Evolutionary conservation across 2,797 vertebrate genomes (phyloP), one percentile per base, ranked within the genome.

Genomic region (Eidolon dupreanum): DNA sequence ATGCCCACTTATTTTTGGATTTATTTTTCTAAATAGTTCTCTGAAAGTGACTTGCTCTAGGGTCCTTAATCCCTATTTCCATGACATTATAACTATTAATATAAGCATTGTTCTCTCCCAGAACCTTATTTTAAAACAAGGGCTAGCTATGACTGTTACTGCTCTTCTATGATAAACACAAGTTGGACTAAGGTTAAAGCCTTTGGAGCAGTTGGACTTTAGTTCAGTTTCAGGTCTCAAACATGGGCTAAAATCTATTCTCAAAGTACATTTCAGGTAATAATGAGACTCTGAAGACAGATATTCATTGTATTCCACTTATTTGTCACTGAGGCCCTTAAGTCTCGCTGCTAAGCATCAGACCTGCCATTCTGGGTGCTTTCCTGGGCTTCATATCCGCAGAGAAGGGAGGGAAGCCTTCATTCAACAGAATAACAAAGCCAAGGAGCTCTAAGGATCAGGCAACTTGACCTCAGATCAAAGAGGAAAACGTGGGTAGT

Each of bases 41-140:
- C 96, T 89, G 43, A 65, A 57, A 24, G 28, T 41, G 13, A 49
- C 28, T 53, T 73, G 73, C 65, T 74, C 71, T 55, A 36, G 41
- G 89, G 92, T 93, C 91, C 83, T 97, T 61, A n/a, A 5, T 10
- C 9, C 59, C 41, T 28, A 3, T 38, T 57, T 49, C 65, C 38
- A 15, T 61, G 70, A 38, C 66, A 10, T 36, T 43, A 24, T 31
- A 57, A 41, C 87, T 31, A 20, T 59, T 17, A 66, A 55, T 57
- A 0, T 0, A 31, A 12, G 33, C 3, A 3, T 10, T 31, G 7
- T 63, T 77, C 63, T 73, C 41, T 86, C 41, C 88, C 43, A n/a
- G 63, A 81, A 87, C 66, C 36, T 78, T 11, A 17, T 68, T 55
- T 63, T 13, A 36, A 89, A 93, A 63, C 49, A 63, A 90, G 84